Evolutionary conservation across 2,888 invertebrate genomes (phyloP), one percentile per base, ranked within the genome.

Genomic region (Eupeodes luniger): DNA sequence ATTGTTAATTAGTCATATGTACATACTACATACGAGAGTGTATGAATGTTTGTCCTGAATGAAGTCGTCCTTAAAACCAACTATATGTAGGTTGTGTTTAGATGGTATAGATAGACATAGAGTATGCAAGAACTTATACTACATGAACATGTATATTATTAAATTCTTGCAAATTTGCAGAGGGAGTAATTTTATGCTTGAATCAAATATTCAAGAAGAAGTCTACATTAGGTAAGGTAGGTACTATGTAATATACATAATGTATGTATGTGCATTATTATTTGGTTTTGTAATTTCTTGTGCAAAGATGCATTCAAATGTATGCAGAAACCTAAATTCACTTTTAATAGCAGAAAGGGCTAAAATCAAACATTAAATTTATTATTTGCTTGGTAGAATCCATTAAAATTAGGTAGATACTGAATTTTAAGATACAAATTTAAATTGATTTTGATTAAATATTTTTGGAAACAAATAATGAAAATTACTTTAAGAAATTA

Each of bases 1-100:
- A 53, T 49, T 62, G 67, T 72, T 79, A 81, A 69, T 75, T 75
- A 67, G 44, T 47, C 44, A 7, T 40, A 27, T 27, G 27, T 27
- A 27, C 27, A 27, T 27, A 27, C 27, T 27, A 27, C 27, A 27
- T 27, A 27, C 27, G 3, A 27, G 27, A 27, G 27, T 27, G 3
- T 27, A 27, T 55, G 9, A 55, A 70, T 55, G 27, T 66, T 27
- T 4, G 19, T 40, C 44, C 40, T 44, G 40, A 16, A 55, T 70
- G 27, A 40, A 55, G 69, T 19, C 16, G 9, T 55, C 27, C 27
- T 55, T 53, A 53, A 5, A 51, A 6, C 7, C 5, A 27, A 27
- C 9, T 27, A 40, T 5, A 47, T 47, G 19, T 47, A 64, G 12
- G 47, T 47, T 64, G n/a, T 53, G 5, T 16, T 7, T 10, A 53